Percentiles rank a stretch among this genome's conserved stretches.
phyloP scores from a whole-genome alignment of 1,140 invertebrate genomes.

The Tachypleus tridentatus region DNA sequence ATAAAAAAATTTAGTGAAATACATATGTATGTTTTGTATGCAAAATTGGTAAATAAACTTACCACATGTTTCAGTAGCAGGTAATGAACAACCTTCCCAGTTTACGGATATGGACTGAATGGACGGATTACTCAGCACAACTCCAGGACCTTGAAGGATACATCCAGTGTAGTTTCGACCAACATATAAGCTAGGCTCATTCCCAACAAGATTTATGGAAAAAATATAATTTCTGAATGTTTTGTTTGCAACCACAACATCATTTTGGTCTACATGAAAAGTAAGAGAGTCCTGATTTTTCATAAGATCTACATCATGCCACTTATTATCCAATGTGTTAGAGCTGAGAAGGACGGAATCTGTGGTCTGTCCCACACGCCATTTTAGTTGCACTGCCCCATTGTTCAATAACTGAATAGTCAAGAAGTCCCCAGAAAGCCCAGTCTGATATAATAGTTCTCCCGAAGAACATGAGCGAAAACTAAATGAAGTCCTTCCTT shows the following conservation, averaged over 20 bases:
- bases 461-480: slow-evolving; percentile 25
- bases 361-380: slow-evolving; percentile 4
- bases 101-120: slow-evolving; percentile 49
- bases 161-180: slow-evolving; percentile 65
- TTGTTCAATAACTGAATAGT: slow-evolving; percentile 11
- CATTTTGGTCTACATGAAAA: slow-evolving; percentile 15
- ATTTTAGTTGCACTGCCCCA: slow-evolving; percentile 16
- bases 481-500: slow-evolving; percentile 19
- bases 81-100: slow-evolving; percentile 58
- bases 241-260: slow-evolving; percentile 53
- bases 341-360: slow-evolving; percentile 5
- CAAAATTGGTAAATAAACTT: slow-evolving; percentile 29
- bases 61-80: slow-evolving; percentile 45
- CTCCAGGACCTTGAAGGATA: slow-evolving; percentile 64
- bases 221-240: slow-evolving; percentile 42
- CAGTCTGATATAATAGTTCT: slow-evolving; percentile 20
- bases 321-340: slow-evolving; percentile 19
- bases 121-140: slow-evolving; percentile 52
- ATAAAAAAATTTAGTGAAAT: too few species aligned
- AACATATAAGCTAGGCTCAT: slow-evolving; percentile 51
- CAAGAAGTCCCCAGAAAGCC: slow-evolving; percentile 18
- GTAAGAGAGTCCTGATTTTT: slow-evolving; percentile 18
- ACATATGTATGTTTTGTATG: too few species aligned
- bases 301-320: slow-evolving; percentile 22
- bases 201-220: slow-evolving; percentile 45